phyloP scores from a whole-genome alignment of 2,888 invertebrate genomes.

The Scaptomyza polygonia region DNA sequence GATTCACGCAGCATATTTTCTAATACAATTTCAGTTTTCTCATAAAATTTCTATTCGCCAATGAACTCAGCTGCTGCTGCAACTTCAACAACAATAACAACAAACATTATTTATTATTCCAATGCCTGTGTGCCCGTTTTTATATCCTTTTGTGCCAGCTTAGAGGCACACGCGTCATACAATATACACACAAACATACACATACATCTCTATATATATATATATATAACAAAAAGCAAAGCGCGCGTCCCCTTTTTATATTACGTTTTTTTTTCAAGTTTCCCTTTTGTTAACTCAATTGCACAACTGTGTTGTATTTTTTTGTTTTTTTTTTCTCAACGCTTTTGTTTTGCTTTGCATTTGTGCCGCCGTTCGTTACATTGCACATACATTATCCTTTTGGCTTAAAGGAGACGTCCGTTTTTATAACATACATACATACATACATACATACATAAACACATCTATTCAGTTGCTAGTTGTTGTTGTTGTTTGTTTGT shows the following conservation, averaged over 20 bases:
- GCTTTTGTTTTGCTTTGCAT: slow-evolving; percentile 57
- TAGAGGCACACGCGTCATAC: slow-evolving; percentile 61
- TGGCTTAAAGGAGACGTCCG: slow-evolving; percentile 26
- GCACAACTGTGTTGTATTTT: slow-evolving; percentile 73
- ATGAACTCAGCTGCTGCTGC: slow-evolving; percentile 66
- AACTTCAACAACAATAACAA: slow-evolving; percentile 45
- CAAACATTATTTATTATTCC: slow-evolving; percentile 69
- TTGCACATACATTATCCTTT: slow-evolving; percentile 31
- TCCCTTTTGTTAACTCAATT: slow-evolving; percentile 76
- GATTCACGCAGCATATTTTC: slow-evolving; percentile 73
- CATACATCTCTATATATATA: too few species aligned
- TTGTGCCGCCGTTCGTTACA: slow-evolving; percentile 46
- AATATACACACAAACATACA: too few species aligned
- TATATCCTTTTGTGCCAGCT: slow-evolving; percentile 66
- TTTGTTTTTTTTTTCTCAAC: slow-evolving; percentile 15
- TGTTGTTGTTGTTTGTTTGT: slow-evolving; percentile 17
- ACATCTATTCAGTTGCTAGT: slow-evolving; percentile 20
- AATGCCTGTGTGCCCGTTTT: slow-evolving; percentile 42
- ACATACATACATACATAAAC: not conserved
- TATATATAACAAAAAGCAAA: slow-evolving; percentile 66
- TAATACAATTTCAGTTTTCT: slow-evolving; percentile 75
- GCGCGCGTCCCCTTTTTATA: slow-evolving; percentile 74
- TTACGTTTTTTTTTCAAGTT: slow-evolving; percentile 47
- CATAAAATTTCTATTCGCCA: slow-evolving; percentile 78
- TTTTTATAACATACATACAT: slow-evolving; percentile 18